phyloP scores from a whole-genome alignment of 2,113 vertebrate species.

The Capricornis sumatraensis region DNA sequence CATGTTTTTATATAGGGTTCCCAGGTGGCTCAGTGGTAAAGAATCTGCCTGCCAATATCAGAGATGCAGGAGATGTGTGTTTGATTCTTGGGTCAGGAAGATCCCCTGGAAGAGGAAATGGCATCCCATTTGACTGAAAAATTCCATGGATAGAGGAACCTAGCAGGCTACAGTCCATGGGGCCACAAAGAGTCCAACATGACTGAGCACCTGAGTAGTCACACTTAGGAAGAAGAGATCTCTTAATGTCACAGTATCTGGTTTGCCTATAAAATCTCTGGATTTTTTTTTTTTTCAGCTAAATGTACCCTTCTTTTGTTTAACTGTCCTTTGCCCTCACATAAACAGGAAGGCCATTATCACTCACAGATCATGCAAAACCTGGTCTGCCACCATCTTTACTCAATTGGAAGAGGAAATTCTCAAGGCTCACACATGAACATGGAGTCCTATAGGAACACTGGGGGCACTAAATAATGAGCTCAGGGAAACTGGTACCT shows the following conservation, averaged over 20 bases:
- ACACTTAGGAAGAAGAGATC: neutral
- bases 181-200: neutral
- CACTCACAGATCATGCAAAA: neutral
- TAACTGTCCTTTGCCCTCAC: neutral
- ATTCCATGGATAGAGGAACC: neutral
- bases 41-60: neutral
- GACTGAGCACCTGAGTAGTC: neutral
- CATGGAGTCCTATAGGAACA: neutral
- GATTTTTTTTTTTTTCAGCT: neutral
- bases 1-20: neutral
- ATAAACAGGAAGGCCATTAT: neutral
- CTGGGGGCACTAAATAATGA: neutral
- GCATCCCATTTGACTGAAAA: neutral
- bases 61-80: neutral
- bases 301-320: neutral
- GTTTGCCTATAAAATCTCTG: neutral
- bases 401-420: neutral
- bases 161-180: neutral
- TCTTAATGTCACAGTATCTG: neutral
- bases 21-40: neutral
- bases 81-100: neutral
- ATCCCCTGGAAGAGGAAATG: neutral
- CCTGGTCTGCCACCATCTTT: neutral
- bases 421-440: neutral
- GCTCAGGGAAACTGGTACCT: neutral